These are phyloP conservation scores for Sterna hirundo DNA, from an alignment of 2,113 vertebrate species.

Conservation along the genomic window DNA sequence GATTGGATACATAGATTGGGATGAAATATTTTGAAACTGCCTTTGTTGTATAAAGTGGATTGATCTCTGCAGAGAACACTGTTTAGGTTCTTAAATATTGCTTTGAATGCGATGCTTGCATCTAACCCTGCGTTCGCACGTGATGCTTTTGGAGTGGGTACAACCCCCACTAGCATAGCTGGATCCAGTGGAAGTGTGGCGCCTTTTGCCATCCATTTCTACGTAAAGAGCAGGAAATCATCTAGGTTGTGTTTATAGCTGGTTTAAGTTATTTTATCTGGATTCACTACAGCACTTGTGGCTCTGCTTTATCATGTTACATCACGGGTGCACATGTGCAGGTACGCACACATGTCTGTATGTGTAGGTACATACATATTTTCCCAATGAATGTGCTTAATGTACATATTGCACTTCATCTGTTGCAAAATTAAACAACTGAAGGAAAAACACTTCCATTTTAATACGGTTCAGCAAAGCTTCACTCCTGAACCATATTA, in stretches of 20 bases:
- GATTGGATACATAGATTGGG: background rate
- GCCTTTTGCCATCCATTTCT: background rate
- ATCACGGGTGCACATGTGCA: background rate
- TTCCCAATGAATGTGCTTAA: background rate
- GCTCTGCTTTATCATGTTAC: background rate
- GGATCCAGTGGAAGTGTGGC: background rate
- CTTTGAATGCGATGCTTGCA: background rate
- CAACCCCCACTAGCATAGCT: background rate
- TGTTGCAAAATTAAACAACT: background rate
- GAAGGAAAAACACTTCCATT: background rate
- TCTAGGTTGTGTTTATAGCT: background rate
- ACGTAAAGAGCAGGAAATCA: background rate
- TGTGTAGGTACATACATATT: background rate
- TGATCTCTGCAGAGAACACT: background rate
- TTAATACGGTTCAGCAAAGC: background rate
- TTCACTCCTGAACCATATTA: background rate
- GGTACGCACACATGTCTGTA: background rate
- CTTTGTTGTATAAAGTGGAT: background rate
- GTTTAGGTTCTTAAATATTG: background rate
- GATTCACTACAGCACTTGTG: background rate
- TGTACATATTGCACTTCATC: background rate
- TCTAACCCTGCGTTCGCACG: background rate
- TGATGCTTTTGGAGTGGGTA: background rate
- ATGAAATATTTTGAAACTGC: background rate
- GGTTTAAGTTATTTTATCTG: background rate